These are phyloP conservation scores for Pampus argenteus DNA, from an alignment of 2,797 vertebrate genomes.

Conservation along the genomic window DNA sequence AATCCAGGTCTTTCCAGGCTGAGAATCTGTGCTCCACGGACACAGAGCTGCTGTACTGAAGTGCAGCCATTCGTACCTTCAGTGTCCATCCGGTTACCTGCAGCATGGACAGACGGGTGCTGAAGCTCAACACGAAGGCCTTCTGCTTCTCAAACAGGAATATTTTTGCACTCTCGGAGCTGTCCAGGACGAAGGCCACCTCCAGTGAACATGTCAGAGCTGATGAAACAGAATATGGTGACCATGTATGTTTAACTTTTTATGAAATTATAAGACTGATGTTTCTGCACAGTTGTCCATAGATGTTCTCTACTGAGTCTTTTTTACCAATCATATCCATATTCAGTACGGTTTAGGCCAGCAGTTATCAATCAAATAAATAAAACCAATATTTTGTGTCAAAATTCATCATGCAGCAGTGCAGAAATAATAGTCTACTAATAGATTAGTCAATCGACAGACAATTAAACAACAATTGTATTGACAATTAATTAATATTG, in stretches of 20 bases:
- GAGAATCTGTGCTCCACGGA: slow-evolving; percentile 84
- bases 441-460: neutral
- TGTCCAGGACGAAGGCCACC: slow-evolving; percentile 91
- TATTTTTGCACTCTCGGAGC: slow-evolving; percentile 90
- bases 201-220: slow-evolving; percentile 77
- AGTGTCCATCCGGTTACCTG: slow-evolving; percentile 79
- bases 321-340: neutral
- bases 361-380: neutral
- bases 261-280: neutral
- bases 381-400: neutral
- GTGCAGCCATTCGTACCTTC: slow-evolving; percentile 83
- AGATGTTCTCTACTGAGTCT: neutral
- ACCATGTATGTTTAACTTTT: neutral
- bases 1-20: slow-evolving; percentile 85
- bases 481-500: neutral
- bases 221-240: slow-evolving; percentile 44
- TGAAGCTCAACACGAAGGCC: slow-evolving; percentile 85
- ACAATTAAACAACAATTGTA: neutral
- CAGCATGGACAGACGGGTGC: slow-evolving; percentile 82
- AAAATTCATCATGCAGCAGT: too few species aligned
- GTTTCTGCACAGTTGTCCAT: neutral
- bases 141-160: slow-evolving; percentile 88
- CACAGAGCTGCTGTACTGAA: slow-evolving; percentile 93
- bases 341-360: neutral
- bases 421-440: neutral